Conservation (phyloP, 2,797 vertebrate species). For the Gephyroberyx darwinii region DNA sequence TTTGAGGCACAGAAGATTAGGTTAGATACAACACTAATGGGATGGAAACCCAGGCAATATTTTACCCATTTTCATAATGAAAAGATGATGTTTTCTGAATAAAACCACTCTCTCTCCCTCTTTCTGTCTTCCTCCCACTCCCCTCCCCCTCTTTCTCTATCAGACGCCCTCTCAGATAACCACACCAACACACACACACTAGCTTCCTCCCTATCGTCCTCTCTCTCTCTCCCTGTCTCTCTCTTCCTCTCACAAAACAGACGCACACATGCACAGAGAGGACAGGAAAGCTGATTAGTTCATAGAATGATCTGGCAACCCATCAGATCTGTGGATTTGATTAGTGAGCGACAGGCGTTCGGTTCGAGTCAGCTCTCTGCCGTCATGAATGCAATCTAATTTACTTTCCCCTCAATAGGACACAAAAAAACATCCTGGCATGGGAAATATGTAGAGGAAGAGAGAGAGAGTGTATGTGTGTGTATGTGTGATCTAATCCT, state of each 20-base stretch:
- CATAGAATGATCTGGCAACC: slow-evolving; percentile 1
- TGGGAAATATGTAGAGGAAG: too few species aligned
- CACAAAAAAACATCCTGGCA: too few species aligned
- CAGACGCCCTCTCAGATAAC: slow-evolving; percentile 16
- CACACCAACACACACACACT: slow-evolving; percentile 4
- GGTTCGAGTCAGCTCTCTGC: not conserved
- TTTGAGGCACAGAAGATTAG: slow-evolving; percentile 51
- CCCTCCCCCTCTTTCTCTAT: not conserved
- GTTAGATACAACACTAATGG: slow-evolving; percentile 50
- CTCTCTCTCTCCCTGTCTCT: not conserved
- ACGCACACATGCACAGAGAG: not conserved
- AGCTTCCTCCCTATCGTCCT: not conserved
- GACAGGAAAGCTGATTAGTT: slow-evolving; percentile 3
- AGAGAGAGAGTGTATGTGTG: too few species aligned
- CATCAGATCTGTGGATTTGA: slow-evolving; percentile 15
- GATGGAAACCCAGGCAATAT: slow-evolving; percentile 48
- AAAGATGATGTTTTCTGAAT: slow-evolving; percentile 58
- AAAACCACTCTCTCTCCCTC: slow-evolving; percentile 9
- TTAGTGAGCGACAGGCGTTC: not conserved
- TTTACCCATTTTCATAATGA: slow-evolving; percentile 62
- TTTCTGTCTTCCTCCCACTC: not conserved
- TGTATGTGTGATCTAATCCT: too few species aligned
- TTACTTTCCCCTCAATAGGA: not conserved
- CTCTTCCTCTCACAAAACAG: not conserved
- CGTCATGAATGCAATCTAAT: not conserved